Evolutionary conservation across 2,888 invertebrate genomes (phyloP).

Genomic region (Stenodema calcarata): DNA sequence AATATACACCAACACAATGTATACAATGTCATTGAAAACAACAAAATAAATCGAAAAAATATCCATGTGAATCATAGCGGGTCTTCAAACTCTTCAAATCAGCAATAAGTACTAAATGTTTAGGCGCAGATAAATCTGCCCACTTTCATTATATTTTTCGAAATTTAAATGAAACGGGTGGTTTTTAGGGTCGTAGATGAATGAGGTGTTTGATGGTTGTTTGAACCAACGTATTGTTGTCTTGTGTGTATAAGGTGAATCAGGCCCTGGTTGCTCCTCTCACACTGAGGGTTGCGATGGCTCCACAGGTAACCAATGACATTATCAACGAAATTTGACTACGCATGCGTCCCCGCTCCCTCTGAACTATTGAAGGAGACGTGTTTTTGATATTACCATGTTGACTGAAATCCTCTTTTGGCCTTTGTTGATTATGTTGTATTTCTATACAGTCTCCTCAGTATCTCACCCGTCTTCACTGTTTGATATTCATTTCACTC

Average conservation of each 20-base stretch:
- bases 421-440: slow-evolving; percentile 6
- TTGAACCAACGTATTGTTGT: slow-evolving; percentile 55
- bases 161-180: neutral
- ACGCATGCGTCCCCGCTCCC: slow-evolving; percentile 20
- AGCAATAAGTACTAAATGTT: too few relatives aligned
- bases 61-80: too few relatives aligned
- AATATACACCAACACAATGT: too few relatives aligned
- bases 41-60: too few relatives aligned
- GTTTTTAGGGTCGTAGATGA: neutral
- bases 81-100: too few relatives aligned
- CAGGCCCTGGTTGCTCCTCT: slow-evolving; percentile 81
- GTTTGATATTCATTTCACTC: neutral
- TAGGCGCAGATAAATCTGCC: too few relatives aligned
- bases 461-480: neutral
- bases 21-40: too few relatives aligned
- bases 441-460: neutral
- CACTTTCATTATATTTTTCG: too few relatives aligned
- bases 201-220: slow-evolving; percentile 25
- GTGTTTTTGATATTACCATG: slow-evolving; percentile 12
- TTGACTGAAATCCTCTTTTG: slow-evolving; percentile 1
- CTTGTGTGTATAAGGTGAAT: slow-evolving; percentile 53
- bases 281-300: slow-evolving; percentile 93
- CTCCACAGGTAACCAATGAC: slow-evolving; percentile 74
- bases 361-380: slow-evolving; percentile 11
- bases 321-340: slow-evolving; percentile 22